Evolutionary conservation across 2,113 vertebrate species (phyloP).

Genomic region (Toxotes chatareus): DNA sequence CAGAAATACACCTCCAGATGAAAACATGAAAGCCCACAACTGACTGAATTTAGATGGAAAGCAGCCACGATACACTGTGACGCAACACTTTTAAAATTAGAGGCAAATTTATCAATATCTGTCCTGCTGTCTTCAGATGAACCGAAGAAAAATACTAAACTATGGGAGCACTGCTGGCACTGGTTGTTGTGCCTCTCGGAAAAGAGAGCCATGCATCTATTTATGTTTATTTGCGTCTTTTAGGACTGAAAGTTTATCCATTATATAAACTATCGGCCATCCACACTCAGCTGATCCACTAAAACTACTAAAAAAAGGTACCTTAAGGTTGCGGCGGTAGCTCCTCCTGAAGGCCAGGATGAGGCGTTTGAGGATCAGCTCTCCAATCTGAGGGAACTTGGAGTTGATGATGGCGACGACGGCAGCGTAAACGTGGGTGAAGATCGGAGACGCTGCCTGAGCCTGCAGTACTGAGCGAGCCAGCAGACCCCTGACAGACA

Average conservation of each 20-base stretch:
- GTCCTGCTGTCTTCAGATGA: background rate
- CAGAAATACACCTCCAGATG: background rate
- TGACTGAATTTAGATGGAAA: too few relatives aligned
- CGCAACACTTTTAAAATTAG: background rate
- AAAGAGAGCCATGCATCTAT: background rate
- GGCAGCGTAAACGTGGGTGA: constrained; percentile 96
- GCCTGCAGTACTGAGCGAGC: constrained; percentile 94
- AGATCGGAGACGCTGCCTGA: constrained; percentile 95
- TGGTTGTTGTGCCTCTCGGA: background rate
- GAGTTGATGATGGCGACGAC: constrained; percentile 98
- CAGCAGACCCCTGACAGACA: constrained; percentile 88
- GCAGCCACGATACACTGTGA: too few relatives aligned
- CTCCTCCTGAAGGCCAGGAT: constrained; percentile 96
- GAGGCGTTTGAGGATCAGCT: constrained; percentile 95
- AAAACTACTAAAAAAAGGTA: constrained; percentile 53
- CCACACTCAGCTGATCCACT: background rate
- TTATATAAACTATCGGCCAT: too few relatives aligned
- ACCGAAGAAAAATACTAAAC: background rate
- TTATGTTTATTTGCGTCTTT: too few relatives aligned
- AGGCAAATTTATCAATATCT: background rate
- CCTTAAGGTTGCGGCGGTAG: constrained; percentile 98
- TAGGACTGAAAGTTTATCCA: too few relatives aligned
- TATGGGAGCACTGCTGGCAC: too few relatives aligned
- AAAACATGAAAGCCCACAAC: background rate
- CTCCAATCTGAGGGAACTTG: constrained; percentile 97